Evolutionary conservation across 2,797 vertebrate species (phyloP).

Genomic region (Meda fulgida): DNA sequence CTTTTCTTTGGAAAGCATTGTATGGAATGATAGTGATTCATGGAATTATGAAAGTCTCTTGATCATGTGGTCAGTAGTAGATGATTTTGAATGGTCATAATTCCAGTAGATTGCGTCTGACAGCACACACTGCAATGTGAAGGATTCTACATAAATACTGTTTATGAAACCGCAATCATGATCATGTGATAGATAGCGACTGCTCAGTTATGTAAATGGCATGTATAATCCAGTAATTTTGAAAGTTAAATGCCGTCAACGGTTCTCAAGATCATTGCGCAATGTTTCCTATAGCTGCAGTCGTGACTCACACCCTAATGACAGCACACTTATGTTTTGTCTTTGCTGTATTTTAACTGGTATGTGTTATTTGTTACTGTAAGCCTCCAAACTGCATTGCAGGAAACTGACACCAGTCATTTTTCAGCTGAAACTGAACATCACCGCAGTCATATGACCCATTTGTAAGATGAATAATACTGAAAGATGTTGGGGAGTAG

Average conservation of each 20-base stretch:
- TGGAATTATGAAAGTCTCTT: background rate
- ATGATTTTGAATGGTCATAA: background rate
- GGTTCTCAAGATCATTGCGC: constrained; percentile 22
- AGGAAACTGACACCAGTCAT: background rate
- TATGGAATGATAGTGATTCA: background rate
- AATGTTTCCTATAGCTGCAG: background rate
- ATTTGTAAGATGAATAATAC: background rate
- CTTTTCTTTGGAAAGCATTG: background rate
- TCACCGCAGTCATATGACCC: background rate
- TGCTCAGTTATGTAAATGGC: constrained; percentile 18
- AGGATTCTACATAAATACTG: background rate
- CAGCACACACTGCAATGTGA: background rate
- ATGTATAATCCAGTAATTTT: constrained; percentile 22
- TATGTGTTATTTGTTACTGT: background rate
- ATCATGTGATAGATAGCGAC: background rate
- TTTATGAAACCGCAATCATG: background rate
- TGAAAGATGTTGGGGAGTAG: background rate
- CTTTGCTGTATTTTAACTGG: background rate
- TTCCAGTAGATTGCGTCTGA: background rate
- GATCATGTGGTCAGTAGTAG: background rate
- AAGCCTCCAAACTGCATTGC: background rate
- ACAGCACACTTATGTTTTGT: background rate
- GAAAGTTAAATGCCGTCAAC: constrained; percentile 40
- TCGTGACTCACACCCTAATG: constrained; percentile 15
- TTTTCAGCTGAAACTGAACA: background rate